Base-by-base conservation (phyloP, 2,113 vertebrate genomes). In the Synodontis membranacea region DNA sequence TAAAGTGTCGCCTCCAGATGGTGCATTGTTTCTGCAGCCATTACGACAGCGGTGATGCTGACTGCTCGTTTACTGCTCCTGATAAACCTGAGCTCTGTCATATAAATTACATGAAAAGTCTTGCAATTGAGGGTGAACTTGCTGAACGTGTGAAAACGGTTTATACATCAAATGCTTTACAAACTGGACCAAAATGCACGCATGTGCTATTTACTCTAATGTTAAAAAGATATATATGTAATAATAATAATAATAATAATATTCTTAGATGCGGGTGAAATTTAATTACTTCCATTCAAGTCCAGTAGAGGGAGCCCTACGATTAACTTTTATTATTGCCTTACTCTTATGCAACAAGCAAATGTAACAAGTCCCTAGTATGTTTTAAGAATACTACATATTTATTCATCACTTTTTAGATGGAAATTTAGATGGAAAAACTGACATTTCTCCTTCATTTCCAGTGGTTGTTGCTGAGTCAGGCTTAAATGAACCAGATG, bases 301-400 rank as follows among this genome's bases (percentile, higher is more conserved):
- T 60, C 86, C 88, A 88, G 62, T 72, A 89, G 88, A 89, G 62
- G 88, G 86, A 66, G 75, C 50, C n/a, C 42, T 34, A 68, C 39
- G 50, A 84, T 84, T 37, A 84, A 37, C 74, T 28, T 6, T 6
- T 78, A 60, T 66, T 11, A 17, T 52, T 50, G 21, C 23, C 6
- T 64, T 58, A 44, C 46, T 80, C n/a, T 79, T 56, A 34, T 19
- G 74, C 75, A 80, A 70, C 50, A 82, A 86, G 66, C 54, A 25
- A 62, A 48, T 2, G 28, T 2, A 83, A 37, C 28, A 34, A 39
- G 11, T 2, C 31, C 60, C 42, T 64, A 42, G 14, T 80, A 14
- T 39, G 25, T 58, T 52, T 52, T 42, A 39, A 66, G 11, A 78
- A n/a, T 4, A 6, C 42, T 34, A 8, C 52, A 46, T 46, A 60